Evolutionary conservation across 2,888 invertebrate genomes (phyloP), one percentile per base, ranked within the genome.

Genomic region (Exephanes ischioxanthus): DNA sequence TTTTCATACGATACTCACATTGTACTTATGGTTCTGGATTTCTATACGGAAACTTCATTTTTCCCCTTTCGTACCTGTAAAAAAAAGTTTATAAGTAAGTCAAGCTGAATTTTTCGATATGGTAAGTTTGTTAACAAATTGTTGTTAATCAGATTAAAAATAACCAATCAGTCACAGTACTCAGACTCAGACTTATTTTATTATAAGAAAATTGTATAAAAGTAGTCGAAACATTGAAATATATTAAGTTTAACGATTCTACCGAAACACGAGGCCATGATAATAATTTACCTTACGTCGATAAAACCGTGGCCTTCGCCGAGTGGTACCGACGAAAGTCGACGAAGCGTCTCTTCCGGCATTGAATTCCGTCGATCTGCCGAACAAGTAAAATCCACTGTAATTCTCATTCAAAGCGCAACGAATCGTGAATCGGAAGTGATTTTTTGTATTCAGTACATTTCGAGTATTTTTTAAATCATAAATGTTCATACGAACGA

Each of bases 401-500:
- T 82, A 72, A 83, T 77, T 48, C 82, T 53, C 41, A 68, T 33
- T 63, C 55, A 78, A 80, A 26, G 66, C 75, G 48, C 78, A 63
- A 73, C 41, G 48, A n/a, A 58, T n/a, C 26, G 72, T 22, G 61
- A 58, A 14, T 4, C 5, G 19, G 61, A 63, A n/a, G 45, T 55
- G 30, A 33, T 53, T 19, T 22, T 37, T 48, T 72, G n/a, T 16
- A 78, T 77, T 88, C 88, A 89, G 88, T 66, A 71, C 55, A 61
- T 83, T 61, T 78, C 16, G 73, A 79, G 77, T 83, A 78, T 86
- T 71, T 71, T 70, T 87, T 86, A 83, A 91, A 92, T 92, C 90
- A 89, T 48, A 30, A 81, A 84, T 81, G 75, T 88, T 92, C 92
- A 92, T 92, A 92, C 92, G 92, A 92, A 92, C 92, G 92, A 92